phyloP scores from a whole-genome alignment of 2,797 vertebrate genomes.

The Ciconia nigra region DNA sequence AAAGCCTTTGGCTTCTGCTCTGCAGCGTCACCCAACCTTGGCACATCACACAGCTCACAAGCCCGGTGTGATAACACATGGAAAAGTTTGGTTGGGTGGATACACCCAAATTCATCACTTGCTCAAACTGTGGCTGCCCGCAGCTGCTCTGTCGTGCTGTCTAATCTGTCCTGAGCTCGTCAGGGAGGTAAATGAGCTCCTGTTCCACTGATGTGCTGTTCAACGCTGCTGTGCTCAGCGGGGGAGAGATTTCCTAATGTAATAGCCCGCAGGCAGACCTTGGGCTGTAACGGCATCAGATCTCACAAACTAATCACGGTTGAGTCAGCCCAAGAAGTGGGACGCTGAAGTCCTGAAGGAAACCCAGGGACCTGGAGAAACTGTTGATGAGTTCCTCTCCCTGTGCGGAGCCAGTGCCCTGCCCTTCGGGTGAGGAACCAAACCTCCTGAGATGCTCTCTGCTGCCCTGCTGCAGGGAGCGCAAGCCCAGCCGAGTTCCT shows the following conservation, averaged over 20 bases:
- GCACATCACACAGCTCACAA: background rate
- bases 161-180: background rate
- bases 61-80: background rate
- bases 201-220: background rate
- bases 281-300: background rate
- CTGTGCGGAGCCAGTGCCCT: fast-evolving
- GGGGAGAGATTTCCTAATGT: background rate
- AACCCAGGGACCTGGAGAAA: background rate
- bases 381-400: background rate
- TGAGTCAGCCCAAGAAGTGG: background rate
- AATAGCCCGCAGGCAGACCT: background rate
- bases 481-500: background rate
- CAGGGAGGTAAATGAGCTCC: background rate
- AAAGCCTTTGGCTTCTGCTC: background rate
- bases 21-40: background rate
- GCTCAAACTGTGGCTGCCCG: background rate
- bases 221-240: fast-evolving
- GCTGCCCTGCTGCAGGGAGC: background rate
- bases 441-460: background rate
- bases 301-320: background rate
- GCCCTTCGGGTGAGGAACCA: background rate
- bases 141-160: background rate
- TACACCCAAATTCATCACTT: background rate
- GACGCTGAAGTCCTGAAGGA: background rate
- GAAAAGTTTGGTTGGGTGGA: background rate